phyloP scores from a whole-genome alignment of 1,140 invertebrate species.

The Camponotus pennsylvanicus region DNA sequence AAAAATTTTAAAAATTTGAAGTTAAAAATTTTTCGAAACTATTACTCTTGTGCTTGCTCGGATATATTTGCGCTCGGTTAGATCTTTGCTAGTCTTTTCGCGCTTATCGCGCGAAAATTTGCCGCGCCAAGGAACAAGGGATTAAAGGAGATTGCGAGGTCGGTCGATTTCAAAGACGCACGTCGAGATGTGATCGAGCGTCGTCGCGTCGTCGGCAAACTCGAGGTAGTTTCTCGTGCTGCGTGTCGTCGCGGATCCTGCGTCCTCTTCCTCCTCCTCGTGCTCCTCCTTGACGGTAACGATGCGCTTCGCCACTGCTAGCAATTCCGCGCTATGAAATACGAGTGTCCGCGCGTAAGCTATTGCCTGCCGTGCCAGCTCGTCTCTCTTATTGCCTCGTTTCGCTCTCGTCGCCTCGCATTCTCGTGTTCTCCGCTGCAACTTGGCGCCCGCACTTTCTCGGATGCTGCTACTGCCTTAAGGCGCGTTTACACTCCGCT shows the following conservation, averaged over 20 bases:
- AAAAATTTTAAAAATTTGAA: too few relatives aligned
- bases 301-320: slow-evolving; percentile 23
- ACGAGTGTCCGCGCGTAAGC: slow-evolving; percentile 64
- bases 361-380: slow-evolving; percentile 52
- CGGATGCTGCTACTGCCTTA: not conserved
- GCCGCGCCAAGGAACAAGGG: not conserved
- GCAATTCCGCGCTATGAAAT: slow-evolving; percentile 68
- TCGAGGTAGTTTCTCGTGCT: slow-evolving; percentile 38
- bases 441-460: slow-evolving; percentile 32
- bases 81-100: not conserved
- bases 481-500: slow-evolving; percentile 6
- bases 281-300: slow-evolving; percentile 42
- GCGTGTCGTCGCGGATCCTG: not conserved
- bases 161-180: slow-evolving; percentile 35
- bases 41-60: not conserved
- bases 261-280: not conserved
- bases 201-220: slow-evolving; percentile 8
- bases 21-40: not conserved
- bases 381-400: slow-evolving; percentile 53
- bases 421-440: slow-evolving; percentile 22
- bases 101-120: not conserved
- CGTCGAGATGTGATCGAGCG: slow-evolving; percentile 37
- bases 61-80: not conserved
- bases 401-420: not conserved
- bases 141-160: not conserved